phyloP scores from a whole-genome alignment of 2,113 vertebrate genomes.

The Neolamprologus falcicula region DNA sequence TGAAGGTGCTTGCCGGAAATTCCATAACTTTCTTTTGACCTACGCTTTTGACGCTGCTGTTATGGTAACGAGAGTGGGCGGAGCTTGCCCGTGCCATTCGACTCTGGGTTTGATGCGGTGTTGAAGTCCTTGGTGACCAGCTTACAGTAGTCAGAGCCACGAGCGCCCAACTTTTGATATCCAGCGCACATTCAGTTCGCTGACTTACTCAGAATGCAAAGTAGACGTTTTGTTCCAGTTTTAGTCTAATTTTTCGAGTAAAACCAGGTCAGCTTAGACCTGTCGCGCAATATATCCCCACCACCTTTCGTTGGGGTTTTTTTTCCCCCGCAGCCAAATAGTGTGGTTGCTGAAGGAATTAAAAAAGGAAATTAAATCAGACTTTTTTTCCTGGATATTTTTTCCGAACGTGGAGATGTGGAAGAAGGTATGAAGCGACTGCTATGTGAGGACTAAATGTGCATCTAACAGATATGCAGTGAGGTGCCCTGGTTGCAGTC shows the following conservation, averaged over 20 bases:
- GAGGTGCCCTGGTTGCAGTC: constrained; percentile 8
- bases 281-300: constrained; percentile 21
- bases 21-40: not conserved
- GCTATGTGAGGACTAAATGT: not conserved
- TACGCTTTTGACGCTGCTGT: not conserved
- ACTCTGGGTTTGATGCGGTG: constrained; percentile 23
- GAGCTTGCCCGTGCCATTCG: constrained; percentile 30
- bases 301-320: not conserved
- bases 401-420: not conserved
- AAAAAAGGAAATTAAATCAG: not conserved
- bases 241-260: not conserved
- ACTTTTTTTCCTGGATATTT: not conserved
- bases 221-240: not conserved
- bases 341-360: not conserved
- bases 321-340: not conserved
- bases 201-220: not conserved
- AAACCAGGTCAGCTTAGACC: constrained; percentile 24
- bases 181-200: not conserved
- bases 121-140: constrained; percentile 19
- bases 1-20: not conserved
- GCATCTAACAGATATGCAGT: not conserved
- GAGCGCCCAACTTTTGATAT: constrained; percentile 21
- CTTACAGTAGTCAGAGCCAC: not conserved
- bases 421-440: not conserved
- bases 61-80: constrained; percentile 44